Conservation (phyloP, 2,888 invertebrate genomes). For the Bugulina stolonifera region DNA sequence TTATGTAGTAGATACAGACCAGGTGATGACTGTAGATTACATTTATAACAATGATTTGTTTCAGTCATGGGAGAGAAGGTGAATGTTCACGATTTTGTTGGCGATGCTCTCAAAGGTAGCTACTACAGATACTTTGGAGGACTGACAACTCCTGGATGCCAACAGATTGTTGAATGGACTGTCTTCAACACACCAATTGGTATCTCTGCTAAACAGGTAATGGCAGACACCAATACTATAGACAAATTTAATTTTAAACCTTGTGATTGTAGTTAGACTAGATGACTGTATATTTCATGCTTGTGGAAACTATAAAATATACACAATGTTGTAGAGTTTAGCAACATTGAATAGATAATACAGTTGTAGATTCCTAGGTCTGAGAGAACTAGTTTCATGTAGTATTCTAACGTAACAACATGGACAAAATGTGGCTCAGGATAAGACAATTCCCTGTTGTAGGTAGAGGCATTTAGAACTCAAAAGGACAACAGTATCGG, state of each 20-base stretch:
- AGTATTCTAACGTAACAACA: too few species aligned
- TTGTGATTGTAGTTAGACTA: background rate
- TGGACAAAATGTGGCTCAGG: too few species aligned
- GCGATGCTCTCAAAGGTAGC: background rate
- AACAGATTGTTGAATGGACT: constrained; percentile 15
- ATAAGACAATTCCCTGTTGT: too few species aligned
- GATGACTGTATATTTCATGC: too few species aligned
- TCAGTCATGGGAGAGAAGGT: background rate
- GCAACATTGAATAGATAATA: too few species aligned
- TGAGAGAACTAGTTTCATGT: too few species aligned
- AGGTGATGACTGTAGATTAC: too few species aligned
- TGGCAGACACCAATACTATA: background rate
- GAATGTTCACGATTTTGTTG: background rate
- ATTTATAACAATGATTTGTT: too few species aligned
- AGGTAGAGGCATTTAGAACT: background rate
- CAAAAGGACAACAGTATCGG: background rate
- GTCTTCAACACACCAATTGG: background rate
- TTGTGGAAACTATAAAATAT: too few species aligned
- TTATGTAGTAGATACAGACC: background rate
- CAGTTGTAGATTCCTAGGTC: too few species aligned
- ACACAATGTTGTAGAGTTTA: too few species aligned
- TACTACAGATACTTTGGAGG: constrained; percentile 14
- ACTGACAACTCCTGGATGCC: constrained; percentile 16
- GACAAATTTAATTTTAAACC: background rate
- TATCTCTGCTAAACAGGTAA: constrained; percentile 18